Evolutionary conservation across 1,140 invertebrate species (phyloP).

Genomic region (Pogonognathellus flavescens): DNA sequence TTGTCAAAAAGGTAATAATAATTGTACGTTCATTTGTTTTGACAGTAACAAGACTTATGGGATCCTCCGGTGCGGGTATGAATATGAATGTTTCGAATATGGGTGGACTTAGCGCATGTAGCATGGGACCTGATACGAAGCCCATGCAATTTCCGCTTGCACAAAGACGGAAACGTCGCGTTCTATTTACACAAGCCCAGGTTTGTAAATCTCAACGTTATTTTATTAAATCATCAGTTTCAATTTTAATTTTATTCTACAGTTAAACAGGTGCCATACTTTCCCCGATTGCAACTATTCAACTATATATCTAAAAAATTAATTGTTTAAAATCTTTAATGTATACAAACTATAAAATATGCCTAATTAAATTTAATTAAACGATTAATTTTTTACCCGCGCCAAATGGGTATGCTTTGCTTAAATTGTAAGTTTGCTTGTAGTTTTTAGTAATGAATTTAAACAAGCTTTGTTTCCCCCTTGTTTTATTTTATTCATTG

Average conservation of each 20-base stretch:
- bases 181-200: constrained; percentile 73
- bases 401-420: too few species aligned
- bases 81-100: constrained; percentile 82
- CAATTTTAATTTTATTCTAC: too few species aligned
- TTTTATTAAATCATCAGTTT: not conserved
- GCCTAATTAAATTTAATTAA: too few species aligned
- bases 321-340: too few species aligned
- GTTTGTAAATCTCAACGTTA: constrained; percentile 65
- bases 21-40: constrained; percentile 15
- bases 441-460: constrained; percentile 6
- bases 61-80: constrained; percentile 85
- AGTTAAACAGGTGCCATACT: too few species aligned
- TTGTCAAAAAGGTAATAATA: too few species aligned
- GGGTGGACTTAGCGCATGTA: constrained; percentile 78
- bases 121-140: constrained; percentile 80
- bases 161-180: constrained; percentile 76
- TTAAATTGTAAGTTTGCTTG: too few species aligned
- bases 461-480: constrained; percentile 5
- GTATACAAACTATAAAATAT: too few species aligned
- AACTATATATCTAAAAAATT: too few species aligned
- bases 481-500: constrained; percentile 28
- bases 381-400: too few species aligned
- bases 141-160: constrained; percentile 92
- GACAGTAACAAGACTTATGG: constrained; percentile 91
- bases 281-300: too few species aligned